phyloP scores from a whole-genome alignment of 2,797 vertebrate genomes.

The Cyprinodon diabolis region DNA sequence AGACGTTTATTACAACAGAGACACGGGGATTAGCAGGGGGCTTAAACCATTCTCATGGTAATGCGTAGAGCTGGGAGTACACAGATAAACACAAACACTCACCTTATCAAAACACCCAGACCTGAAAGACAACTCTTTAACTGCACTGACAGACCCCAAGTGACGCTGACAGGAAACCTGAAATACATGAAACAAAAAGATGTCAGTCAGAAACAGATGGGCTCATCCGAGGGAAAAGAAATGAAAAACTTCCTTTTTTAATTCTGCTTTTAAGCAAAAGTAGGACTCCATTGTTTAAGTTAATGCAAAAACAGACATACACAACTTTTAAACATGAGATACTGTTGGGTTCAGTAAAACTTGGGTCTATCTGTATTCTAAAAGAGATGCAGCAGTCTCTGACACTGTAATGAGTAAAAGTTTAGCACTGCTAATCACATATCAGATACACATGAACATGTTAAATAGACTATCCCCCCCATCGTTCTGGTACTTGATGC shows the following conservation, averaged over 20 bases:
- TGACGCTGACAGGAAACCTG: slow-evolving; percentile 48
- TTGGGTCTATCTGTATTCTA: neutral
- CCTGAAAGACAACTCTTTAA: slow-evolving; percentile 88
- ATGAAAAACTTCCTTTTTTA: slow-evolving; percentile 39
- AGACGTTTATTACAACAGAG: slow-evolving; percentile 96
- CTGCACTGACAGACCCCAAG: slow-evolving; percentile 78
- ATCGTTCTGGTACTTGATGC: neutral
- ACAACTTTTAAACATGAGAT: slow-evolving; percentile 2
- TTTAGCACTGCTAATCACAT: neutral
- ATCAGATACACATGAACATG: neutral
- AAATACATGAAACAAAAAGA: slow-evolving; percentile 15
- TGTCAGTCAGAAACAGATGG: slow-evolving; percentile 44
- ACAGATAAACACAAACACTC: slow-evolving; percentile 92
- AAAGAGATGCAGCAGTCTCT: neutral
- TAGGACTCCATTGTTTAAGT: slow-evolving; percentile 30
- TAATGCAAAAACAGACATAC: slow-evolving; percentile 43
- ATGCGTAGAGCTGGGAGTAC: slow-evolving; percentile 89
- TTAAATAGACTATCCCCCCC: neutral
- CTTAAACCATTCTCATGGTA: slow-evolving; percentile 99
- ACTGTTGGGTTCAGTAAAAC: neutral
- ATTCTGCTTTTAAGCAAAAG: slow-evolving; percentile 37
- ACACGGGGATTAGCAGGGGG: slow-evolving; percentile 90
- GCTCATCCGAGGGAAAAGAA: slow-evolving; percentile 29
- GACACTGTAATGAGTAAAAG: neutral
- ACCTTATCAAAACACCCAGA: slow-evolving; percentile 95